Base-by-base conservation (phyloP, 1,140 invertebrate species). In the Aradophagus sp. region DNA sequence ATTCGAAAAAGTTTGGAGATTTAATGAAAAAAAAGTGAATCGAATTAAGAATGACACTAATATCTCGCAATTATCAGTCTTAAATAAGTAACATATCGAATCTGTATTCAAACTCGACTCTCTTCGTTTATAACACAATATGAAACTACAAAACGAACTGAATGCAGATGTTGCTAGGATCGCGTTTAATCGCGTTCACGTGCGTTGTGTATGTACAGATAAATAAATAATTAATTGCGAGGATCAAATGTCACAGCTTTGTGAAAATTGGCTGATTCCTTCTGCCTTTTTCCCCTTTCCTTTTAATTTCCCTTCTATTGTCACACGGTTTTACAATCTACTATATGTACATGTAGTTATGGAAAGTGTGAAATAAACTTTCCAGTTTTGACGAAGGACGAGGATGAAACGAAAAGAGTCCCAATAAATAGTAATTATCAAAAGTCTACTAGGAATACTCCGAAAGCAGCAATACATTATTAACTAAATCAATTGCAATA, bases 211-310 rank as follows among this genome's bases (percentile, higher is more conserved):
- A 81, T 81, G 80, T 79, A 82, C 77, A 80, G 67, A 77, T 80
- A 76, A 82, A 82, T 82, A 82, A 82, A 82, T 82, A 82, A 75
- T 59, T n/a, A 23, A 23, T 8, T 62, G 36, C 69, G 69, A 76
- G 76, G 50, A 55, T 45, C 47, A 27, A 59, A 38, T 59, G 36
- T 50, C 20, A n/a, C n/a, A n/a, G n/a, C n/a, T n/a, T n/a, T n/a
- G n/a, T n/a, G n/a, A n/a, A n/a, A n/a, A n/a, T n/a, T n/a, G n/a
- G n/a, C n/a, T n/a, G 6, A n/a, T 45, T 53, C 5, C 23, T 48
- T 19, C 6, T 27, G 27, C 35, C 38, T 12, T 15, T 42, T 31
- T 29, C 6, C 36, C 42, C 12, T 41, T 36, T 35, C 7, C 17
- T 19, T 17, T 44, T 61, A 27, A 15, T 44, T 16, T 53, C 3